A percentile compares a stretch with the other conserved stretches of the same genome.
These are phyloP conservation scores for Xylophagus ater DNA, from an alignment of 2,888 invertebrate genomes.

Conservation along the genomic window DNA sequence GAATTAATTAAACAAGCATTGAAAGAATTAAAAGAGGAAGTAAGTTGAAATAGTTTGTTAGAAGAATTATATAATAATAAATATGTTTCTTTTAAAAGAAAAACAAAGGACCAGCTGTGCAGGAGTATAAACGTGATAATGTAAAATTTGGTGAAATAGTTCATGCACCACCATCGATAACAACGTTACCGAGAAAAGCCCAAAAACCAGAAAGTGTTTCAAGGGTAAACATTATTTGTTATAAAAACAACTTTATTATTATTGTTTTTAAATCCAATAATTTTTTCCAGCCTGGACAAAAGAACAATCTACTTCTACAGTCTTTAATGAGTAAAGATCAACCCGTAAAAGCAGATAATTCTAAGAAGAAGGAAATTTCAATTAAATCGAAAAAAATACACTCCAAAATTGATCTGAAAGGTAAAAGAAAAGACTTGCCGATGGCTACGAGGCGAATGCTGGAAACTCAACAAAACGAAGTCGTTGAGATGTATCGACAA, in stretches of 20 bases:
- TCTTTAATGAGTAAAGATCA: constrained; percentile 36
- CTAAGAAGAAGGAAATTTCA: constrained; percentile 5
- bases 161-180: constrained; percentile 59
- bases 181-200: constrained; percentile 42
- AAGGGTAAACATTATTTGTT: constrained; percentile 34
- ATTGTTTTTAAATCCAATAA: background rate
- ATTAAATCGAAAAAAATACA: constrained; percentile 9
- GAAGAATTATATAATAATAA: background rate
- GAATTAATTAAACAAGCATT: constrained; percentile 33
- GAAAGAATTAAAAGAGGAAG: constrained; percentile 28
- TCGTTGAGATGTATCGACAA: constrained; percentile 47
- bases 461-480: constrained; percentile 47
- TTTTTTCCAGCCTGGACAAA: constrained; percentile 50
- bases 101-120: constrained; percentile 21
- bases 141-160: constrained; percentile 65
- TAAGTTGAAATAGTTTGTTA: constrained; percentile 10
- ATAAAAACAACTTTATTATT: constrained; percentile 2
- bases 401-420: constrained; percentile 40
- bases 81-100: constrained; percentile 2
- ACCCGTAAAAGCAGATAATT: background rate
- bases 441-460: constrained; percentile 45
- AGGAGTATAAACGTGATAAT: constrained; percentile 49
- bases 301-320: constrained; percentile 48
- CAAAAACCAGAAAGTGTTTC: constrained; percentile 35
- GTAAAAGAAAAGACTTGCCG: constrained; percentile 51